Conservation (phyloP, 53 echinoderm and acorn worm genomes). For the Mesocentrotus franciscanus region DNA sequence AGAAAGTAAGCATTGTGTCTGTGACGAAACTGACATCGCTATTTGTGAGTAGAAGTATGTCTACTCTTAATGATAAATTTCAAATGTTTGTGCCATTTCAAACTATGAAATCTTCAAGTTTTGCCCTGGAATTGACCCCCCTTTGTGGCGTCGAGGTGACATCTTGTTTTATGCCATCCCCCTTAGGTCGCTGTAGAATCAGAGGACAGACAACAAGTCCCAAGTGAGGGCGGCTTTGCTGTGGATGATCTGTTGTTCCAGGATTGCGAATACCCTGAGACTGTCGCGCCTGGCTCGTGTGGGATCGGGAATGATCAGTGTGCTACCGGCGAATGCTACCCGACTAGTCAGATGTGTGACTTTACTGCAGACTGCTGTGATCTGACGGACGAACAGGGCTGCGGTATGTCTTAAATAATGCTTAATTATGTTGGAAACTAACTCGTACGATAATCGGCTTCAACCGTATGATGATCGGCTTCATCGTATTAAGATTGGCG, state of each 20-base stretch:
- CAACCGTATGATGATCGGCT: no score
- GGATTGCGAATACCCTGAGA: conserved; percentile 76
- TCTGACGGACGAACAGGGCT: conserved; percentile 75
- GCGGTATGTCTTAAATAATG: conserved; percentile 23
- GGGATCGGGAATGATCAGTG: conserved; percentile 72
- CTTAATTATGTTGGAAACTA: no score
- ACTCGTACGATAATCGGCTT: no score
- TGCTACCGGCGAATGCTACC: conserved; percentile 75
- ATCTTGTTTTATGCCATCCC: background rate
- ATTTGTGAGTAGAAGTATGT: no score
- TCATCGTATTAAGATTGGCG: no score
- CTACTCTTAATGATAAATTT: no score
- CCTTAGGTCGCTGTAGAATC: conserved; percentile 77
- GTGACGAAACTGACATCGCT: no score
- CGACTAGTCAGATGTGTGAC: conserved; percentile 76
- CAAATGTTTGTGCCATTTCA: no score
- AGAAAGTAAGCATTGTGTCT: no score
- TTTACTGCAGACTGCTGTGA: conserved; percentile 86
- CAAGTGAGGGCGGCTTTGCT: conserved; percentile 82
- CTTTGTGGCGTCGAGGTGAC: background rate
- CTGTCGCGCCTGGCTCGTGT: conserved; percentile 59
- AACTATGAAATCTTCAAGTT: no score
- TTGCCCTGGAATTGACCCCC: background rate
- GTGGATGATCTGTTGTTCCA: conserved; percentile 87
- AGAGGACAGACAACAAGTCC: conserved; percentile 73